Base-by-base conservation (phyloP, 2,888 invertebrate genomes). In the Rhagonycha fulva region DNA sequence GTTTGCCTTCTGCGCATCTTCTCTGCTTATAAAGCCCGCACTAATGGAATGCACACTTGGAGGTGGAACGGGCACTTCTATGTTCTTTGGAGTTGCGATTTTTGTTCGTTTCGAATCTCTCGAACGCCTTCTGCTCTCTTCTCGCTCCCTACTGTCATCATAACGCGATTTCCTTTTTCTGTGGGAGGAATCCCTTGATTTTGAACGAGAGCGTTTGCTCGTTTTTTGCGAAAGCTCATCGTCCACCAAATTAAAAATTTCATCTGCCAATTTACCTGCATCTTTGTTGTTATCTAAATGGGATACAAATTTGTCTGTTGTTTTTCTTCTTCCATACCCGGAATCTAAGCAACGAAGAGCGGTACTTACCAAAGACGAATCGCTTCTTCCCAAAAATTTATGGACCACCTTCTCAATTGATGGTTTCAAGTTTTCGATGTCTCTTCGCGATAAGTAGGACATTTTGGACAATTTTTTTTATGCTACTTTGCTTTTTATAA, bases 291-390 rank as follows among this genome's bases (percentile, higher is more conserved):
- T 92, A 85, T 96, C 96, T 77, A 96, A 89, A 81, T 95, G 91
- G 0, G 93, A 91, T 0, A 94, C 92, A 70, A 96, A 89, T 87
- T 95, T 95, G 86, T 95, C 96, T 78, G 93, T 91, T 28, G 95
- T 95, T 88, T 96, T 95, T 75, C 93, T 91, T 77, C 93, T 93
- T 87, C 97, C 96, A 84, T 96, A 96, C 11, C 95, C 95, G 86
- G 88, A 91, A 80, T 92, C 91, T 24, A 97, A 89, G 85, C 96
- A 96, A 81, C 94, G 93, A 23, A 96, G 91, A 3, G 95, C 94
- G 0, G 94, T 93, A 10, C 94, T 93, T n/a, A 95, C 91, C 19
- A 97, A 87, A 0, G 94, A 92, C 71, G 94, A 93, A 86, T 96
- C 96, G 70, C 92, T 93, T 84, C 93, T 93, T 0, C 96, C 96